Conservation (phyloP, 2,888 invertebrate genomes). For the Cryptus armator region DNA sequence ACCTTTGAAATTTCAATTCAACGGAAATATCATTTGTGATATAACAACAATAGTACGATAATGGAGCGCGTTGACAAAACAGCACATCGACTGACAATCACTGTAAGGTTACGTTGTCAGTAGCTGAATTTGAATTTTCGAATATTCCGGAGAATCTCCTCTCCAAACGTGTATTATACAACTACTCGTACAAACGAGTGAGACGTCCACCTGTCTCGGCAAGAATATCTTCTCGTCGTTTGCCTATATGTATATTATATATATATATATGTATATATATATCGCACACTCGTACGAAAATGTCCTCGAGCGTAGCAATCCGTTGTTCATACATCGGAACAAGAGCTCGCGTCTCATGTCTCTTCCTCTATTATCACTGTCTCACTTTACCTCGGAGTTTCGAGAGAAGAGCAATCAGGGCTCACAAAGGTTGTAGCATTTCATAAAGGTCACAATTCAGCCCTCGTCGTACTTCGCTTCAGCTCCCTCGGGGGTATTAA, state of each 20-base stretch:
- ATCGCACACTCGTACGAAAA: conserved; percentile 37
- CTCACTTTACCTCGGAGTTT: conserved; percentile 25
- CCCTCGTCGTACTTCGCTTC: conserved; percentile 56
- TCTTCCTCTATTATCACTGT: conserved; percentile 10
- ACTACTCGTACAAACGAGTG: neutral
- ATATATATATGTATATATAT: neutral
- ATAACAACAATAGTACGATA: no score
- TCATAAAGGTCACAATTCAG: conserved; percentile 80
- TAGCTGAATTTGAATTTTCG: neutral
- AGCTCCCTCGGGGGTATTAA: conserved; percentile 78
- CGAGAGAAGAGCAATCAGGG: conserved; percentile 77
- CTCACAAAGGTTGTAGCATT: conserved; percentile 80
- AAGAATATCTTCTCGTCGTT: conserved; percentile 33
- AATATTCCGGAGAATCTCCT: neutral
- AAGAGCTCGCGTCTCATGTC: conserved; percentile 21
- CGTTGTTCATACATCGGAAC: conserved; percentile 46
- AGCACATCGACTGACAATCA: no score
- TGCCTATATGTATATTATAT: neutral
- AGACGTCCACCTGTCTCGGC: conserved; percentile 44
- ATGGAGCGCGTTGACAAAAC: no score
- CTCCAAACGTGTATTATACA: neutral
- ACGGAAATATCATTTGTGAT: no score
- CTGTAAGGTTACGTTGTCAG: neutral
- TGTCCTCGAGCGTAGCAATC: conserved; percentile 65
- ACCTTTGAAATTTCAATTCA: no score